These are phyloP conservation scores for Cepphus grylle DNA, from an alignment of 2,113 vertebrate species.

Conservation along the genomic window DNA sequence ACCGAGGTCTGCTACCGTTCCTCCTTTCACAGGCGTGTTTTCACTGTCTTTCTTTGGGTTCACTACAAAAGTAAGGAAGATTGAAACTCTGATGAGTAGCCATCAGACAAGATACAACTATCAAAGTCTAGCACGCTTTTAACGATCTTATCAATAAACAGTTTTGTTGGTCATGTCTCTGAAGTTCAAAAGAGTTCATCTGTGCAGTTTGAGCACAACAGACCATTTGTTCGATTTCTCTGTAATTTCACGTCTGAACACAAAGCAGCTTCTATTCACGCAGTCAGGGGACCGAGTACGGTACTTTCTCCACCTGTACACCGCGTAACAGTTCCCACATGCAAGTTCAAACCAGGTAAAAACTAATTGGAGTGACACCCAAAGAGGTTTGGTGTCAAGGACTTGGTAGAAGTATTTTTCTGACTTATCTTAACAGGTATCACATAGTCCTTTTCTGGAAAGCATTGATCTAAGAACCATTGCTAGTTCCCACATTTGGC, in stretches of 20 bases:
- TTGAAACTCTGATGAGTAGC: not conserved
- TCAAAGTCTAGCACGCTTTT: fast-evolving
- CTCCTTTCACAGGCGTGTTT: conserved; percentile 91
- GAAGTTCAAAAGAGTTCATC: not conserved
- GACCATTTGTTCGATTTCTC: not conserved
- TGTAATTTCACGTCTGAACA: not conserved
- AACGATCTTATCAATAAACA: not conserved
- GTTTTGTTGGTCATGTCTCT: not conserved
- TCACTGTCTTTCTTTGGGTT: conserved; percentile 95
- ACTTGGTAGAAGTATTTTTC: not conserved
- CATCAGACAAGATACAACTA: not conserved
- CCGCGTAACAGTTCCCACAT: fast-evolving
- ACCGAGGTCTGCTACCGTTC: conserved; percentile 90
- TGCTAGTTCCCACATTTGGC: not conserved
- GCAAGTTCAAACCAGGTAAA: not conserved
- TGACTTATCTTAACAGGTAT: not conserved
- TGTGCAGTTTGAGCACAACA: not conserved
- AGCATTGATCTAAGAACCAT: not conserved
- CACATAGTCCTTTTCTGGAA: no score
- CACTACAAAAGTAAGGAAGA: conserved; percentile 69
- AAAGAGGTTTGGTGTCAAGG: fast-evolving
- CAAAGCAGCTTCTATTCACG: not conserved
- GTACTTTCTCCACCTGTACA: not conserved
- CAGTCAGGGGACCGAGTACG: fast-evolving
- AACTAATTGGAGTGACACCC: fast-evolving